Evolutionary conservation across 2,888 invertebrate genomes (phyloP).

Genomic region (Leucoptera coffeella): DNA sequence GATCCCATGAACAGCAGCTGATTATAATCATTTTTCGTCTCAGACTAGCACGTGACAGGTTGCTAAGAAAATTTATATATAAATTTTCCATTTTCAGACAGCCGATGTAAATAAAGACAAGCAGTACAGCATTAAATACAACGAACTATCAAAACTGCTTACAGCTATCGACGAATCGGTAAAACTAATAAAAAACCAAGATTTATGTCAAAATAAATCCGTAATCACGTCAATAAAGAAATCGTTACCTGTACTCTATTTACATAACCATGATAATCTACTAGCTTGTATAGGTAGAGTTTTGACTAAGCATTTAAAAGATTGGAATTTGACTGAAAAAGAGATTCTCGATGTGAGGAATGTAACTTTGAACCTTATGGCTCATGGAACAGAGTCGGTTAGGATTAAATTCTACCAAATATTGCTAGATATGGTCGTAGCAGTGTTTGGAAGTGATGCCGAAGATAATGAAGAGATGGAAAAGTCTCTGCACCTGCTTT

Average conservation of each 20-base stretch:
- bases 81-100: constrained; percentile 14
- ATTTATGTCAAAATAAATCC: constrained; percentile 14
- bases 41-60: no score
- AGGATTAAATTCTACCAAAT: constrained; percentile 49
- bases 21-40: not conserved
- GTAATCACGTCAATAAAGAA: constrained; percentile 40
- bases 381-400: constrained; percentile 50
- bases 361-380: constrained; percentile 48
- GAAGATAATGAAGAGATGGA: constrained; percentile 27
- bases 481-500: constrained; percentile 45
- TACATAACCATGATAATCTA: constrained; percentile 50
- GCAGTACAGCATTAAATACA: constrained; percentile 33
- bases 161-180: constrained; percentile 28
- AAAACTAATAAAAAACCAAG: constrained; percentile 24
- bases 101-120: constrained; percentile 22
- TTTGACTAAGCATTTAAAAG: constrained; percentile 20
- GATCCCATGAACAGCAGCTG: no score
- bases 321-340: constrained; percentile 20
- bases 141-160: constrained; percentile 23
- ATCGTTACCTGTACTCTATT: constrained; percentile 50
- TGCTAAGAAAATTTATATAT: not conserved
- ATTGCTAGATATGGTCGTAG: constrained; percentile 45
- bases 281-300: constrained; percentile 36
- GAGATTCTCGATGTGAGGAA: constrained; percentile 26
- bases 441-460: constrained; percentile 47